Evolutionary conservation across 2,888 invertebrate species (phyloP).

Genomic region (Melitaea athalia): DNA sequence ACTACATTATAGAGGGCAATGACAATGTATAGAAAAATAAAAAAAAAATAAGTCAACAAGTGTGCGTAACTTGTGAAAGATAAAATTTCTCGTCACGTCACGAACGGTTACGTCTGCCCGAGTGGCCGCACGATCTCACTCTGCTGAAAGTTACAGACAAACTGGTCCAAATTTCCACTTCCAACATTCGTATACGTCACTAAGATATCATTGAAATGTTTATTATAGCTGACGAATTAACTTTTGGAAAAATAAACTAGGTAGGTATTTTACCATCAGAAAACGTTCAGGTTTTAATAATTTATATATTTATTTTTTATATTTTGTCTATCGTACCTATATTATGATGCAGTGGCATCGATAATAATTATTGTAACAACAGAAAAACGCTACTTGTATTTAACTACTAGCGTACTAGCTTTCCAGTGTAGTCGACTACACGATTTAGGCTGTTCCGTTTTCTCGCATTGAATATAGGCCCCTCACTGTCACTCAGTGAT

Average conservation of each 20-base stretch:
- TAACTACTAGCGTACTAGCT: too few species aligned
- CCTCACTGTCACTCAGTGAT: too few species aligned
- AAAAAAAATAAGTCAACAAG: neutral
- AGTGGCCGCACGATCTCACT: constrained; percentile 23
- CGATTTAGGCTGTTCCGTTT: too few species aligned
- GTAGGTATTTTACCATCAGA: neutral
- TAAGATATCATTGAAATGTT: neutral
- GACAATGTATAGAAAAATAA: constrained; percentile 11
- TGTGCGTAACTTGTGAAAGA: constrained; percentile 6
- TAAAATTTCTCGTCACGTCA: neutral
- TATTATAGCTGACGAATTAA: neutral
- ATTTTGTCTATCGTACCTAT: too few species aligned
- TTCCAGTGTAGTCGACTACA: too few species aligned
- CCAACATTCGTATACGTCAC: constrained; percentile 1
- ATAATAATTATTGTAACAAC: too few species aligned
- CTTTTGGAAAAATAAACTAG: neutral
- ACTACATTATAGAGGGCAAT: constrained; percentile 17
- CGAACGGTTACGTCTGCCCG: constrained; percentile 19
- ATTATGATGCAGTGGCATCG: too few species aligned
- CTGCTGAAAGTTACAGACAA: constrained; percentile 29
- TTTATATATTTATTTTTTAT: too few species aligned
- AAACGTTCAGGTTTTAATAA: neutral
- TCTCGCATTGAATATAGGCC: too few species aligned
- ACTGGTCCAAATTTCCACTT: constrained; percentile 11
- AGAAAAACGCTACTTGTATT: too few species aligned